A percentile compares a stretch with the other conserved stretches of the same genome.
Evolutionary conservation across 1,140 invertebrate genomes (phyloP).

Genomic region (Sycophila sp.): DNA sequence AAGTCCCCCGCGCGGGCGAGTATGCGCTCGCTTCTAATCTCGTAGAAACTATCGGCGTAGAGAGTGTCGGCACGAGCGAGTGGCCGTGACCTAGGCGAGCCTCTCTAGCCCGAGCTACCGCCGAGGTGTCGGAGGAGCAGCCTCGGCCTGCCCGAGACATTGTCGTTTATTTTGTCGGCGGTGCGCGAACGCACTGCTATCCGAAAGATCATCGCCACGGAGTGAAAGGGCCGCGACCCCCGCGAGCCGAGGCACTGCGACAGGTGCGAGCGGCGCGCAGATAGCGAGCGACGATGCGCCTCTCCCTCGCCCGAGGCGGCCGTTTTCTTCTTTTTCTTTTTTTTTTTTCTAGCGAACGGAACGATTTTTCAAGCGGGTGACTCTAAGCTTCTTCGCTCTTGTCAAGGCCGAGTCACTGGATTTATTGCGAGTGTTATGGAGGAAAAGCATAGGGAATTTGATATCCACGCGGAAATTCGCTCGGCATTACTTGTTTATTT

Average conservation of each 20-base stretch:
- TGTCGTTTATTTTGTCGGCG: background rate
- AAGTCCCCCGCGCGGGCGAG: background rate
- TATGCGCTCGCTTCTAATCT: constrained; percentile 21
- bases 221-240: constrained; percentile 16
- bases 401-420: too few species aligned
- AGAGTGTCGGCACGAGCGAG: background rate
- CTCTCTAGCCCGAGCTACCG: too few species aligned
- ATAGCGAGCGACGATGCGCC: background rate
- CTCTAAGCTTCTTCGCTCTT: too few species aligned
- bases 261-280: background rate
- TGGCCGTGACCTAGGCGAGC: constrained; percentile 9
- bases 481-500: too few species aligned
- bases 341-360: too few species aligned
- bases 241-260: background rate
- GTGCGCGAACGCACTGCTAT: background rate
- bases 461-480: too few species aligned
- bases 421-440: too few species aligned
- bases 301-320: too few species aligned
- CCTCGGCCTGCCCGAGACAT: background rate
- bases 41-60: constrained; percentile 21
- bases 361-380: too few species aligned
- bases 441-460: too few species aligned
- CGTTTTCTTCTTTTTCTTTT: too few species aligned
- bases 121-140: too few species aligned
- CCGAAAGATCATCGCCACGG: background rate